Conservation (phyloP, 2,113 vertebrate species). For the Leucosticte australis region DNA sequence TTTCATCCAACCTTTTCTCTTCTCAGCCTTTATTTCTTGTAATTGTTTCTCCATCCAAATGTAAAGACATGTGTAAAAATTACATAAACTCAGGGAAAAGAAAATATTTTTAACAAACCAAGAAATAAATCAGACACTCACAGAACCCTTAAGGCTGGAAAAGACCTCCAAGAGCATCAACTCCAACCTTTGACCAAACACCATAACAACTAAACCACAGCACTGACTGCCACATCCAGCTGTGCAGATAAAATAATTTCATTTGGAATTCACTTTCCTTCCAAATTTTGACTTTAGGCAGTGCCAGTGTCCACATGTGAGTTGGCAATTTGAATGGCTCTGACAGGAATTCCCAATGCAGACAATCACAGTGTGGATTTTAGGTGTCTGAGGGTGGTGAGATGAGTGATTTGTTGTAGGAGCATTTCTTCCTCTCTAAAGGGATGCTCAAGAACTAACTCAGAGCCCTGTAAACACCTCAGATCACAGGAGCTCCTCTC, state of each 20-base stretch:
- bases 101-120: not conserved
- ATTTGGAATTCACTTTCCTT: not conserved
- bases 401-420: not conserved
- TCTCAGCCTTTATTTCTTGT: not conserved
- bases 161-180: accelerated
- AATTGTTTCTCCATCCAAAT: not conserved
- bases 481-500: not conserved
- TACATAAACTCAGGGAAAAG: not conserved
- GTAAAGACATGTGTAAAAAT: not conserved
- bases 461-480: not conserved
- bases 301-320: not conserved
- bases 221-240: not conserved
- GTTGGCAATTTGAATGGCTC: not conserved
- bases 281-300: not conserved
- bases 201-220: not conserved
- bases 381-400: not conserved
- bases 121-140: not conserved
- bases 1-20: not conserved
- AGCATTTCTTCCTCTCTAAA: not conserved
- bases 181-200: not conserved
- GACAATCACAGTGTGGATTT: not conserved
- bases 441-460: not conserved
- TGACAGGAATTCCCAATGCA: not conserved
- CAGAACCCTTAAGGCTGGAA: not conserved
- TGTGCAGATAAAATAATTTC: not conserved